Evolutionary conservation across 92 coral and sea anemone species (phyloP).

Genomic region (Phenganax subtilis): DNA sequence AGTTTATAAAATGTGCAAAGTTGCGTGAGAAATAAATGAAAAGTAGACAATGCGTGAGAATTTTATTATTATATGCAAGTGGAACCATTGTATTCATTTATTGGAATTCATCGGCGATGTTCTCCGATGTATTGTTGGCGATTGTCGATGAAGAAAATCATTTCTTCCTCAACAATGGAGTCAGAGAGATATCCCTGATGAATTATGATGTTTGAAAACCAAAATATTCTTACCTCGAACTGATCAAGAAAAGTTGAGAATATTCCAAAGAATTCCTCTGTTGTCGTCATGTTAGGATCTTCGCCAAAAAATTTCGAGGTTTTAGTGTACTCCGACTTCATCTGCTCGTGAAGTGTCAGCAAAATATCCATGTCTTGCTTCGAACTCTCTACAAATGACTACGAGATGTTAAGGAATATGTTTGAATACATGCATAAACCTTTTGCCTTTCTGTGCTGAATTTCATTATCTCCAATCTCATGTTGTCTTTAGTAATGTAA

Average conservation of each 20-base stretch:
- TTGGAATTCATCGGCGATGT: neutral
- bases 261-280: conserved; percentile 94
- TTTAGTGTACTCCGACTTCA: conserved; percentile 62
- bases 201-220: neutral
- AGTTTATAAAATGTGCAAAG: too few relatives aligned
- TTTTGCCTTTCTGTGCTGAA: neutral
- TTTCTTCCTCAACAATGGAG: neutral
- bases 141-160: neutral
- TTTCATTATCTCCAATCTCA: too few relatives aligned
- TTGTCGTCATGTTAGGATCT: conserved; percentile 62
- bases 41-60: neutral
- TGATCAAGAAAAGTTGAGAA: conserved; percentile 81
- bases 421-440: neutral
- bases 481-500: too few relatives aligned
- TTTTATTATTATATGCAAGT: neutral
- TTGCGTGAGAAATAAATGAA: neutral
- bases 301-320: conserved; percentile 85
- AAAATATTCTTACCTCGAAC: conserved; percentile 61
- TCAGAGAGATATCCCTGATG: neutral
- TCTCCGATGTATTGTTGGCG: neutral
- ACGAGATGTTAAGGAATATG: conserved; percentile 22
- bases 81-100: neutral
- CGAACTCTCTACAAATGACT: conserved; percentile 77
- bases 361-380: conserved; percentile 76
- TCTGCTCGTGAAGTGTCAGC: conserved; percentile 64